Conservation (phyloP, 2,113 vertebrate species). For the Cheirogaleus medius region DNA sequence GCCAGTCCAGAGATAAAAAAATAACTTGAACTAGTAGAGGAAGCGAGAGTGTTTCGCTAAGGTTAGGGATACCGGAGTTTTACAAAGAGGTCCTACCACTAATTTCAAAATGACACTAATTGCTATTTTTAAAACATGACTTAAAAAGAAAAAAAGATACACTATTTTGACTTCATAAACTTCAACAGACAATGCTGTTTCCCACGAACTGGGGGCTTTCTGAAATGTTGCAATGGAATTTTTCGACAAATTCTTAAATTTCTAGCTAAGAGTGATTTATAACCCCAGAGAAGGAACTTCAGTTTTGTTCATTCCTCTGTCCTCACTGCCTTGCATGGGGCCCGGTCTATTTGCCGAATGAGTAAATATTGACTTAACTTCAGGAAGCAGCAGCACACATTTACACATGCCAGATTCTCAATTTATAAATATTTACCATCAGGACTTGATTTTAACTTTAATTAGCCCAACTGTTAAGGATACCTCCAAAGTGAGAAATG, state of each 20-base stretch:
- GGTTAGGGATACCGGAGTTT: not conserved
- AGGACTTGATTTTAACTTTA: conserved; percentile 86
- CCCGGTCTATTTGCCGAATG: not conserved
- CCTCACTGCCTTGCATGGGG: not conserved
- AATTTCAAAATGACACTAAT: conserved; percentile 6
- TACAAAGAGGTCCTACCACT: not conserved
- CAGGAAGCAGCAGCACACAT: conserved; percentile 59
- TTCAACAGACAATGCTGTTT: not conserved
- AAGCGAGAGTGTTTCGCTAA: not conserved
- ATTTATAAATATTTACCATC: conserved; percentile 88
- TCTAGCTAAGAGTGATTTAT: not conserved
- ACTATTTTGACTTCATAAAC: conserved; percentile 15
- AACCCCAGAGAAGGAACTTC: not conserved
- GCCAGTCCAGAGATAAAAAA: not conserved
- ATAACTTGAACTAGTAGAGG: not conserved
- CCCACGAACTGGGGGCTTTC: not conserved
- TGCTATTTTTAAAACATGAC: conserved; percentile 44
- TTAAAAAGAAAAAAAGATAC: not conserved
- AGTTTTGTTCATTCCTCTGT: not conserved
- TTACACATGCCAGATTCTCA: conserved; percentile 81
- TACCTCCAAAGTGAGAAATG: conserved; percentile 86
- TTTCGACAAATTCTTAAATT: not conserved
- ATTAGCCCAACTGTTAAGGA: conserved; percentile 88
- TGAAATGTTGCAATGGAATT: not conserved
- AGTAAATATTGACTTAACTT: conserved; percentile 61